phyloP scores from a whole-genome alignment of 2,888 invertebrate genomes.

The Drosophila austrosaltans region DNA sequence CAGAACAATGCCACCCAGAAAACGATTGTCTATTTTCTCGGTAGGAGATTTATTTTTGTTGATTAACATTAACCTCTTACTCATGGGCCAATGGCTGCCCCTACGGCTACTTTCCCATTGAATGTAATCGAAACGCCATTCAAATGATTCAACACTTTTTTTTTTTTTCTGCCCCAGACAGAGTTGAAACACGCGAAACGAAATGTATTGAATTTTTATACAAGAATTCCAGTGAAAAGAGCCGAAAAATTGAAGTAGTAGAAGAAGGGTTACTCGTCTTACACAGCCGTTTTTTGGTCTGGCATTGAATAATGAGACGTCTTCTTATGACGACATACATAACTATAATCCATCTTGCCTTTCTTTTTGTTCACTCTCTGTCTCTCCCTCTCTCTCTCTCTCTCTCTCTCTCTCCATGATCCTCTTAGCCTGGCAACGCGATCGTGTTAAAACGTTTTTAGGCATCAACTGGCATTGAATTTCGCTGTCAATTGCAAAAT shows the following conservation, averaged over 20 bases:
- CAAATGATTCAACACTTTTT: slow-evolving; percentile 57
- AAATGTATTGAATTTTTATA: neutral
- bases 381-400: neutral
- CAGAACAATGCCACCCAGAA: neutral
- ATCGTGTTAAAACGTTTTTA: neutral
- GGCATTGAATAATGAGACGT: slow-evolving; percentile 14
- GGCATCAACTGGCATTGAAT: slow-evolving; percentile 73
- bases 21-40: neutral
- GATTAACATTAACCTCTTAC: slow-evolving; percentile 1
- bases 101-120: slow-evolving; percentile 7
- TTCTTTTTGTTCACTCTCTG: neutral
- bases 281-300: slow-evolving; percentile 1
- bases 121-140: slow-evolving; percentile 42
- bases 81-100: no score
- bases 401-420: slow-evolving; percentile 22
- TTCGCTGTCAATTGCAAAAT: slow-evolving; percentile 69
- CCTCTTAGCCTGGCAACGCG: slow-evolving; percentile 6
- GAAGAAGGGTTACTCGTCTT: slow-evolving; percentile 25
- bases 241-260: slow-evolving; percentile 23
- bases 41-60: neutral
- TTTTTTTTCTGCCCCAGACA: slow-evolving; percentile 21
- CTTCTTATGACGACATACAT: slow-evolving; percentile 17
- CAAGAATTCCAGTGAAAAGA: slow-evolving; percentile 31
- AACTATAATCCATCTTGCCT: neutral
- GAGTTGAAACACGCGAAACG: slow-evolving; percentile 29